Evolutionary conservation across 2,888 invertebrate species (phyloP).

Genomic region (Tenthredo mesomela): DNA sequence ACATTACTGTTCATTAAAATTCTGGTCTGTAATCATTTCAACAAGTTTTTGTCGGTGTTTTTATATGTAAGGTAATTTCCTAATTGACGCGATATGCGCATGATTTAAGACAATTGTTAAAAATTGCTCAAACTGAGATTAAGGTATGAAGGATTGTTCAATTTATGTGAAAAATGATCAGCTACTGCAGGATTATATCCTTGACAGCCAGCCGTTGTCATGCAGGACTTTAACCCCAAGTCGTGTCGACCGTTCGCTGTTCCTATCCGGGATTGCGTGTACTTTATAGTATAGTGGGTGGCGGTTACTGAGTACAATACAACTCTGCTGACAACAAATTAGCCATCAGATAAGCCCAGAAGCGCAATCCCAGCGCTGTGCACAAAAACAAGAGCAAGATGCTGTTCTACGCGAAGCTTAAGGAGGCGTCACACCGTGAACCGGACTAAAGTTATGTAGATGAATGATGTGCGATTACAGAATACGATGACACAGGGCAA

Average conservation of each 20-base stretch:
- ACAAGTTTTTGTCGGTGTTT: neutral
- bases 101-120: neutral
- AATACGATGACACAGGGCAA: neutral
- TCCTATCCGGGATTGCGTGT: constrained; percentile 26
- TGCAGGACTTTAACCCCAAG: constrained; percentile 28
- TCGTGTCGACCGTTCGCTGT: neutral
- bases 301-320: constrained; percentile 40
- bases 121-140: neutral
- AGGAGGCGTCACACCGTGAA: constrained; percentile 20
- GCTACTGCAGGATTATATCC: constrained; percentile 28
- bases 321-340: constrained; percentile 51
- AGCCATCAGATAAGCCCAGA: constrained; percentile 53
- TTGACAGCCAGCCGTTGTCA: constrained; percentile 24
- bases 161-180: constrained; percentile 17
- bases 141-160: neutral
- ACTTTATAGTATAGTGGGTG: constrained; percentile 48
- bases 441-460: neutral
- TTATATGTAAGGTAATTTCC: neutral
- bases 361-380: constrained; percentile 26
- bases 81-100: neutral
- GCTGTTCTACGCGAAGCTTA: neutral
- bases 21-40: neutral
- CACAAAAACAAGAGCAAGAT: constrained; percentile 36
- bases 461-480: neutral
- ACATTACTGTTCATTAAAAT: neutral